Conservation (phyloP, 1,140 invertebrate genomes). For the Lepeophtheirus salmonis region DNA sequence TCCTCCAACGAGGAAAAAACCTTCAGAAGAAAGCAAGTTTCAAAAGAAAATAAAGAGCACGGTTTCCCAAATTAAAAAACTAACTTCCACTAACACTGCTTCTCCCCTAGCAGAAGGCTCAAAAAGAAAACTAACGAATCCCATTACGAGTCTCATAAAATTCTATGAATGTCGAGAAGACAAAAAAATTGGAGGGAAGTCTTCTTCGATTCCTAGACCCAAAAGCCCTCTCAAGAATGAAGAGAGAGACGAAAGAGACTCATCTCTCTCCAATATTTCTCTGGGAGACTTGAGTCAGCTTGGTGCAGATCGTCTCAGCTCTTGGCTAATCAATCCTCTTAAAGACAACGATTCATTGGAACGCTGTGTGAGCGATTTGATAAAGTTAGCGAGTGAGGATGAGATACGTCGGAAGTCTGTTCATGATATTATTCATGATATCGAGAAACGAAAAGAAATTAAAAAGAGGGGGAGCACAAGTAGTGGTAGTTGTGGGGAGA, state of each 20-base stretch:
- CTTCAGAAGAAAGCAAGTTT: neutral
- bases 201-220: too few species aligned
- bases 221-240: too few species aligned
- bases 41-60: neutral
- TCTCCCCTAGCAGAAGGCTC: neutral
- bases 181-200: too few species aligned
- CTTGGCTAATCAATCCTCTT: neutral
- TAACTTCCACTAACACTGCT: neutral
- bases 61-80: neutral
- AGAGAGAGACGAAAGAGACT: too few species aligned
- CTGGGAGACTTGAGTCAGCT: neutral
- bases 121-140: conserved; percentile 3
- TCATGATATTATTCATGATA: neutral
- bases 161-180: neutral
- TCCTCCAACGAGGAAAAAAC: neutral
- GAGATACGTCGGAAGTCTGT: neutral
- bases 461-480: too few species aligned
- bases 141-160: conserved; percentile 9
- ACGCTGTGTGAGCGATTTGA: neutral
- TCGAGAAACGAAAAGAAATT: too few species aligned
- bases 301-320: neutral
- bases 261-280: neutral
- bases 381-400: neutral
- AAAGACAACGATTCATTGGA: neutral
- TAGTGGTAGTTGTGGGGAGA: too few species aligned